phyloP scores from a whole-genome alignment of 2,113 vertebrate genomes.

The Suncus etruscus region DNA sequence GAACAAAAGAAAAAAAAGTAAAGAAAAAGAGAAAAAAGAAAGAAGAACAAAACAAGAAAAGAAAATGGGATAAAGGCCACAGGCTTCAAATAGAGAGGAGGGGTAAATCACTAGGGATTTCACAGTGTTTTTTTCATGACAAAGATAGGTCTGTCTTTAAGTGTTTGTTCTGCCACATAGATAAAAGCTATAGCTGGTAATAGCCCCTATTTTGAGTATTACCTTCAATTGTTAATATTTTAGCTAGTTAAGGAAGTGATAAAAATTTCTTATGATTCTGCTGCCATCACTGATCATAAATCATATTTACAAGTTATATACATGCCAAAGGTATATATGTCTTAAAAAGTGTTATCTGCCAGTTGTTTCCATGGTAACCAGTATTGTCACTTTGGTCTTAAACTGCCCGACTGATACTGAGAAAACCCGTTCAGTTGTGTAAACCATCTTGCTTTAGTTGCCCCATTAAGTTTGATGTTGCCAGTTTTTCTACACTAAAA shows the following conservation, averaged over 20 bases:
- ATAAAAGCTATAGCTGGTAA: not conserved
- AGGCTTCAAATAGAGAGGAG: too few relatives aligned
- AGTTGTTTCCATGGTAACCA: not conserved
- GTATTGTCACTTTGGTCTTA: not conserved
- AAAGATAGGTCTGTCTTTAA: too few relatives aligned
- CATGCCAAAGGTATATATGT: not conserved
- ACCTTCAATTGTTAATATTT: not conserved
- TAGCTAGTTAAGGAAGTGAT: not conserved
- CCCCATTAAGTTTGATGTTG: not conserved
- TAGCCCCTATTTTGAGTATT: not conserved
- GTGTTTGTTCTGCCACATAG: too few relatives aligned
- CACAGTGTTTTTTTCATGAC: too few relatives aligned
- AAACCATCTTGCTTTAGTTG: not conserved
- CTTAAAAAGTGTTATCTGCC: not conserved
- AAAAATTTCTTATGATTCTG: not conserved
- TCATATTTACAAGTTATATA: not conserved
- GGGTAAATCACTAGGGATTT: too few relatives aligned
- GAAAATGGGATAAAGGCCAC: too few relatives aligned
- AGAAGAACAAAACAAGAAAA: too few relatives aligned
- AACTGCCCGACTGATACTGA: not conserved
- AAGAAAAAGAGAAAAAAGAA: too few relatives aligned
- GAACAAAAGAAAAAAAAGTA: too few relatives aligned
- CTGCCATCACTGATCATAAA: not conserved
- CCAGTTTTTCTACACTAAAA: not conserved
- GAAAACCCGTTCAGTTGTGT: conserved; percentile 4